Evolutionary conservation across 2,888 invertebrate species (phyloP), one percentile per base, ranked within the genome.

Genomic region (Lycocerus yunnanus): DNA sequence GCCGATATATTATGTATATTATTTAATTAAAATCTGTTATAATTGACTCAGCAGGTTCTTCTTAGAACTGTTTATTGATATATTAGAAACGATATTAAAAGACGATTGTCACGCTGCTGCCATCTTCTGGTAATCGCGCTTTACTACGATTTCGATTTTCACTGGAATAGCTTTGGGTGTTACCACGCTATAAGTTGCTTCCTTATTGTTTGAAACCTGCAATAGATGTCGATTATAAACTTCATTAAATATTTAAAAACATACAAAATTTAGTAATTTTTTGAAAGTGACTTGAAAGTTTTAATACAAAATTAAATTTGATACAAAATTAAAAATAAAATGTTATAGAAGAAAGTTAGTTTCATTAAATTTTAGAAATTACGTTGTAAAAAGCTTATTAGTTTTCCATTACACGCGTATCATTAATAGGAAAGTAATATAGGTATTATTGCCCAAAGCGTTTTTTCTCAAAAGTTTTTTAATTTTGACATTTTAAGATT

Each of bases 161-260:
- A 71, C 76, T 79, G 43, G 71, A 72, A 68, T 69, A 76, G 65
- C 73, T 78, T 58, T 77, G 78, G 74, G 78, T 15, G 77, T 78
- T 60, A 77, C 79, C 66, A 79, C 79, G 60, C 79, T 79, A 73
- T 79, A 79, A 78, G 78, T 79, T 59, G 59, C 69, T 63, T 24
- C 15, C 27, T 69, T 69, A 69, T 72, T 67, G 58, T 15, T 63
- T 63, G 63, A 16, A 43, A 61, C 27, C 69, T 69, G 69, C 18
- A 69, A 69, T 63, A 61, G 18, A 43, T 63, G 69, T 63, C 63
- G 43, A 18, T 63, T 20, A 63, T 9, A 10, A 60, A 60, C 21
- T 10, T n/a, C n/a, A n/a, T n/a, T n/a, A n/a, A 24, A 3, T 24
- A 10, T 24, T 24, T 24, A 10, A 24, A 24, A 27, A 13, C 13